These are phyloP conservation scores for Yponomeuta evonymella DNA, from an alignment of 2,888 invertebrate genomes.

Conservation along the genomic window DNA sequence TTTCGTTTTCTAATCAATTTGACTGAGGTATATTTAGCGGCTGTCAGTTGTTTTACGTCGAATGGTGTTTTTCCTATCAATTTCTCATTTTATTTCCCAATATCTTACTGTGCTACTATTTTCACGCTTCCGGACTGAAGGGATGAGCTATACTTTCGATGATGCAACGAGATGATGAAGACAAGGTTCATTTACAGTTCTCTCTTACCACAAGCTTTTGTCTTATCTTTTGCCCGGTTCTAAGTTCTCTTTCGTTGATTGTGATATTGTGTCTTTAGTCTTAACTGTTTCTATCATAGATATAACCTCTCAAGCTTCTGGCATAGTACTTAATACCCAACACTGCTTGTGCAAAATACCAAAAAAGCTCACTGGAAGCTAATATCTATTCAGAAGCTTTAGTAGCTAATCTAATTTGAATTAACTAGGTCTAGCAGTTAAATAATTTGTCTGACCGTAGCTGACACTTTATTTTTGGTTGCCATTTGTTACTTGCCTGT, in stretches of 20 bases:
- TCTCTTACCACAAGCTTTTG: conserved; percentile 19
- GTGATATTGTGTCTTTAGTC: background rate
- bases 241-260: background rate
- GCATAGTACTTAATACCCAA: background rate
- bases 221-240: conserved; percentile 5
- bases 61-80: conserved; percentile 27
- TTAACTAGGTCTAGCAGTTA: background rate
- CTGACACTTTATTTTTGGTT: conserved; percentile 6
- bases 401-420: background rate
- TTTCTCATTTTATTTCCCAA: conserved; percentile 15
- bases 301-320: conserved; percentile 11
- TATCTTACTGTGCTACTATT: conserved; percentile 37
- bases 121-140: conserved; percentile 58
- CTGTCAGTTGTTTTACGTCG: conserved; percentile 75
- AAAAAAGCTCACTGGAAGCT: no score
- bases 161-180: conserved; percentile 74
- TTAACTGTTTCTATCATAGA: background rate
- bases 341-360: background rate
- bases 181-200: conserved; percentile 56
- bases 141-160: conserved; percentile 58
- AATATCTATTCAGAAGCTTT: no score
- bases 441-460: background rate
- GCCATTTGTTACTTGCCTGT: conserved; percentile 32
- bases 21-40: conserved; percentile 56
- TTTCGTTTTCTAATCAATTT: conserved; percentile 29